Conservation (phyloP, 2,888 invertebrate genomes). For the Sepiola atlantica region DNA sequence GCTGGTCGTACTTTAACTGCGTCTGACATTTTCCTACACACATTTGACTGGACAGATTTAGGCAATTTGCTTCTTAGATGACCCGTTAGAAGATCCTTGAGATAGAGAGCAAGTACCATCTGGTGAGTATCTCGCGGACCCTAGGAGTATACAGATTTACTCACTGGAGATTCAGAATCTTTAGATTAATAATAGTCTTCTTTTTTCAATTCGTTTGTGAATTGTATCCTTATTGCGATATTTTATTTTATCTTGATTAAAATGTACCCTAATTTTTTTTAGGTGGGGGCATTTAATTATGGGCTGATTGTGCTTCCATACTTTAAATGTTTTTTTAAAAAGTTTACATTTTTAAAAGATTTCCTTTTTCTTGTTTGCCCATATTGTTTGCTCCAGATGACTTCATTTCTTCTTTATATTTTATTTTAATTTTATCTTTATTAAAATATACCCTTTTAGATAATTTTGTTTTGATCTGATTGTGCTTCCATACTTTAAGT, state of each 20-base stretch:
- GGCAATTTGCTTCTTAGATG: neutral
- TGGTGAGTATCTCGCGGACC: neutral
- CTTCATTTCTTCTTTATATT: neutral
- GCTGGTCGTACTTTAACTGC: slow-evolving; percentile 15
- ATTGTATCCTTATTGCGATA: neutral
- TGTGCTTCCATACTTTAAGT: too few relatives aligned
- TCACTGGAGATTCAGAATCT: neutral
- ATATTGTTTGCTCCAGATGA: neutral
- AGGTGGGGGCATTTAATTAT: neutral
- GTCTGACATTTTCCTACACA: slow-evolving; percentile 18
- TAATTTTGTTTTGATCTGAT: too few relatives aligned
- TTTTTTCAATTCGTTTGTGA: neutral
- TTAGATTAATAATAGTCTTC: neutral
- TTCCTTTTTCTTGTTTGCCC: neutral
- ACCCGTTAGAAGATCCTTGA: neutral
- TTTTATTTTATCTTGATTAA: neutral
- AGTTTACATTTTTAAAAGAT: neutral
- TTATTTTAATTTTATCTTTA: neutral
- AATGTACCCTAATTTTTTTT: neutral
- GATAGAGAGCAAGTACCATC: neutral
- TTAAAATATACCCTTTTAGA: too few relatives aligned
- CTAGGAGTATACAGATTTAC: neutral
- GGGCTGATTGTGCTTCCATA: neutral
- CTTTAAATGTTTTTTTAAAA: neutral
- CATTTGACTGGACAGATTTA: neutral